These are phyloP conservation scores for Eristalis intricaria DNA, from an alignment of 2,888 invertebrate species.

Conservation along the genomic window DNA sequence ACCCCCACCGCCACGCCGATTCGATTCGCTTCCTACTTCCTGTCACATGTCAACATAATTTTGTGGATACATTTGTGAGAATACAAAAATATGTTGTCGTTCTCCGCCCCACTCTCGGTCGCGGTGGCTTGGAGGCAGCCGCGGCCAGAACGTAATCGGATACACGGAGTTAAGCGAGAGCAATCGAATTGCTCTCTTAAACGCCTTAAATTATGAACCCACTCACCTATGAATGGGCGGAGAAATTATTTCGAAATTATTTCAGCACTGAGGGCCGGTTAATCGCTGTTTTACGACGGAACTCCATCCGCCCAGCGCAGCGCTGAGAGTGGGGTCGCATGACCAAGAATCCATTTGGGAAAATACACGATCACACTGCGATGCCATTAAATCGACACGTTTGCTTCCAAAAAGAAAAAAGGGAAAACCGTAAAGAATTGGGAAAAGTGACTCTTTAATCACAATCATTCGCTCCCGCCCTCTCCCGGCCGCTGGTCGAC, in stretches of 20 bases:
- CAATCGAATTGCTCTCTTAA: slow-evolving; percentile 12
- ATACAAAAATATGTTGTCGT: neutral
- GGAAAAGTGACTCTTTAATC: slow-evolving; percentile 54
- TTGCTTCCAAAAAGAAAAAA: neutral
- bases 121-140: neutral
- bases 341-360: neutral
- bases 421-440: neutral
- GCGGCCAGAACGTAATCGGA: slow-evolving; percentile 25
- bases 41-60: slow-evolving; percentile 21
- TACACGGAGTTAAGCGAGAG: slow-evolving; percentile 13
- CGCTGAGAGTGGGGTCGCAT: neutral
- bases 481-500: no score
- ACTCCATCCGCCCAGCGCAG: neutral
- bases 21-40: slow-evolving; percentile 22
- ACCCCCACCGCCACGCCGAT: neutral
- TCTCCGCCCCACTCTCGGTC: no score
- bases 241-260: slow-evolving; percentile 30
- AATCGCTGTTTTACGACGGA: slow-evolving; percentile 29
- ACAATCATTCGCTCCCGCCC: slow-evolving; percentile 18
- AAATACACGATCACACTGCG: slow-evolving; percentile 1
- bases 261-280: neutral
- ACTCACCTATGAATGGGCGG: neutral
- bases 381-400: slow-evolving; percentile 9
- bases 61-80: neutral
- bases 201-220: neutral